phyloP scores from a whole-genome alignment of 2,797 vertebrate species.

The Craterocephalus amniculus region DNA sequence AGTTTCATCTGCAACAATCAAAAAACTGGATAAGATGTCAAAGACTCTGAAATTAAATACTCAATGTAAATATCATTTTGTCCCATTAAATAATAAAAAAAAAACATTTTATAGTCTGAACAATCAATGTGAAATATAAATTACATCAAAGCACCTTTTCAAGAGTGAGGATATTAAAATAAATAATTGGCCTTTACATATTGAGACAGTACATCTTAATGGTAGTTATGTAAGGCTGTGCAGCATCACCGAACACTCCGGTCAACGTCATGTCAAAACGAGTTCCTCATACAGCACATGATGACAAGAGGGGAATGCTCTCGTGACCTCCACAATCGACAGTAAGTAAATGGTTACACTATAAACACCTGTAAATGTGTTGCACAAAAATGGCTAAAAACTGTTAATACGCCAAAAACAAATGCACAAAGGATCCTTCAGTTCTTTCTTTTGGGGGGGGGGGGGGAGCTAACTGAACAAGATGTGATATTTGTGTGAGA shows the following conservation, averaged over 20 bases:
- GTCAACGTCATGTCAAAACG: slow-evolving; percentile 23
- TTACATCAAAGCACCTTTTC: slow-evolving; percentile 88
- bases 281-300: slow-evolving; percentile 40
- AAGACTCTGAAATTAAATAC: slow-evolving; percentile 71
- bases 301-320: slow-evolving; percentile 39
- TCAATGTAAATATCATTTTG: slow-evolving; percentile 65
- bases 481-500: slow-evolving; percentile 18
- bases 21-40: slow-evolving; percentile 63
- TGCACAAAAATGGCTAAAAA: slow-evolving; percentile 34
- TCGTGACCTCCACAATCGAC: slow-evolving; percentile 36
- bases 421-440: slow-evolving; percentile 24
- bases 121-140: slow-evolving; percentile 83
- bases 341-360: slow-evolving; percentile 50
- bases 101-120: slow-evolving; percentile 70
- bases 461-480: slow-evolving; percentile 29
- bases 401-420: slow-evolving; percentile 20
- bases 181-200: slow-evolving; percentile 83
- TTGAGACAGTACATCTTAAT: slow-evolving; percentile 68
- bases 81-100: slow-evolving; percentile 78
- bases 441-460: slow-evolving; percentile 8
- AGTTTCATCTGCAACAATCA: slow-evolving; percentile 58
- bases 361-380: slow-evolving; percentile 45
- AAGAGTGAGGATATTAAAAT: slow-evolving; percentile 84
- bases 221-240: slow-evolving; percentile 65
- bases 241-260: slow-evolving; percentile 53